Evolutionary conservation across 2,113 vertebrate species (phyloP).

Genomic region (Callocephalon fimbriatum): DNA sequence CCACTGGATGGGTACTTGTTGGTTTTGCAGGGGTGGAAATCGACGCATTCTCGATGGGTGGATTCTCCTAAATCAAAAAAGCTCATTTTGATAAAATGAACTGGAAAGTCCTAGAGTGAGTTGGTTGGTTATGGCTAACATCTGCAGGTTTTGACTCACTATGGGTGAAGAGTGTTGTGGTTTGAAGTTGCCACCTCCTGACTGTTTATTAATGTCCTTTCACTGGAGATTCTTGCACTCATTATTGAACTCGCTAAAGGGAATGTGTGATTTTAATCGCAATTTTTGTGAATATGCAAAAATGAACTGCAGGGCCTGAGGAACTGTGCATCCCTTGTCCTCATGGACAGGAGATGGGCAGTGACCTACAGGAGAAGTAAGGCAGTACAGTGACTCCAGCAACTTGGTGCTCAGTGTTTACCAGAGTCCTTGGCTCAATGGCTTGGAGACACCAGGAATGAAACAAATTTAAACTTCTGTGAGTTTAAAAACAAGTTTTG

Average conservation of each 20-base stretch:
- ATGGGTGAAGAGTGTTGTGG: neutral
- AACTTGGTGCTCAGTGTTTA: neutral
- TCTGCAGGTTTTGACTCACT: neutral
- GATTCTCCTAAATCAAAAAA: neutral
- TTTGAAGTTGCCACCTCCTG: neutral
- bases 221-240: neutral
- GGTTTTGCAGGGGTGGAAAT: neutral
- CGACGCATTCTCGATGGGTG: neutral
- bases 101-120: neutral
- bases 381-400: neutral
- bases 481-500: neutral
- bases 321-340: neutral
- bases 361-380: neutral
- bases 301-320: neutral
- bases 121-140: neutral
- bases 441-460: neutral
- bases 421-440: neutral
- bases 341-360: neutral
- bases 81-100: neutral
- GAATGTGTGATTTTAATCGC: accelerated
- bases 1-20: neutral
- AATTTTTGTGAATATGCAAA: neutral
- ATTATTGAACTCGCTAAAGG: neutral
- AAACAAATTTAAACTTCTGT: neutral
- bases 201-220: neutral